phyloP scores from a whole-genome alignment of 1,140 invertebrate species.

The silkworm (Bombyx mori) region ASM3026992v2 NC_085119.1:4352501-4353000 shows the following conservation, averaged over 20 bases:
- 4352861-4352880: constrained; percentile 27
- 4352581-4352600: constrained; percentile 51
- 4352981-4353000: constrained; percentile 17
- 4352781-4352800: constrained; percentile 48
- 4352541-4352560: constrained; percentile 50
- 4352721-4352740: constrained; percentile 52
- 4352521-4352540: constrained; percentile 50
- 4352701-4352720: constrained; percentile 32
- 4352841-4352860: constrained; percentile 35
- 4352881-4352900: constrained; percentile 14
- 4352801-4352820: constrained; percentile 42
- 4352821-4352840: constrained; percentile 42
- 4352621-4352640: constrained; percentile 36
- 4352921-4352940: constrained; percentile 11
- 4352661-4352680: constrained; percentile 37
- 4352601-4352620: constrained; percentile 47
- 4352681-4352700: constrained; percentile 37
- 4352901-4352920: constrained; percentile 4
- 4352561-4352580: constrained; percentile 49
- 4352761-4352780: constrained; percentile 56
- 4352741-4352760: constrained; percentile 57
- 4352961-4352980: constrained; percentile 41
- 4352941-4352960: constrained; percentile 24
- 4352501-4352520: constrained; percentile 59
- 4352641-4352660: constrained; percentile 17